Evolutionary conservation across 2,797 vertebrate genomes (phyloP).

Genomic region (Meda fulgida): DNA sequence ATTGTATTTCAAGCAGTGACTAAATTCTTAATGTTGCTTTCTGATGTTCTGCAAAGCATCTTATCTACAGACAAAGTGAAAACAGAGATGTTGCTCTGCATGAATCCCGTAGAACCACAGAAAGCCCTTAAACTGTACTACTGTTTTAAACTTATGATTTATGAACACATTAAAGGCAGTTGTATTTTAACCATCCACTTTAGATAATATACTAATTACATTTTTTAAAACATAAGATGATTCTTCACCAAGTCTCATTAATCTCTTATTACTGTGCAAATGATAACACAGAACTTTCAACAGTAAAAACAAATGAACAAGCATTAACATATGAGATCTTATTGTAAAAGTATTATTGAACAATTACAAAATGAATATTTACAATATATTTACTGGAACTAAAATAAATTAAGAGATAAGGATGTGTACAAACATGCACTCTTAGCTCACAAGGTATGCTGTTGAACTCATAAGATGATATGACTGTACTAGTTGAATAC

Average conservation of each 20-base stretch:
- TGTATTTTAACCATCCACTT: background rate
- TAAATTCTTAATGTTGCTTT: background rate
- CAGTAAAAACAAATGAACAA: background rate
- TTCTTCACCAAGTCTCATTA: background rate
- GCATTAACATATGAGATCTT: background rate
- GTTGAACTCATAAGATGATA: background rate
- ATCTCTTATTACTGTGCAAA: background rate
- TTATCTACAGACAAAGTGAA: background rate
- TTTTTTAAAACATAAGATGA: background rate
- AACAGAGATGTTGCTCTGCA: background rate
- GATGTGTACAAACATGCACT: background rate
- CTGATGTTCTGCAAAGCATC: background rate
- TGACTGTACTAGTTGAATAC: background rate
- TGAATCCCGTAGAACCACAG: background rate
- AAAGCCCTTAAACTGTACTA: background rate
- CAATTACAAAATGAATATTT: background rate
- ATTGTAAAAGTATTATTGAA: background rate
- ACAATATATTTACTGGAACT: background rate
- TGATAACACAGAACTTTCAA: background rate
- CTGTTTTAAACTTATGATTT: background rate
- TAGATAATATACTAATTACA: background rate
- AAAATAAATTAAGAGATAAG: background rate
- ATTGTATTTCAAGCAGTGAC: background rate
- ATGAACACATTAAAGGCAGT: too few relatives aligned
- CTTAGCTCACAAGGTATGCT: too few relatives aligned